These are phyloP conservation scores for Limnodromus scolopaceus DNA, from an alignment of 2,797 vertebrate genomes.

Conservation along the genomic window DNA sequence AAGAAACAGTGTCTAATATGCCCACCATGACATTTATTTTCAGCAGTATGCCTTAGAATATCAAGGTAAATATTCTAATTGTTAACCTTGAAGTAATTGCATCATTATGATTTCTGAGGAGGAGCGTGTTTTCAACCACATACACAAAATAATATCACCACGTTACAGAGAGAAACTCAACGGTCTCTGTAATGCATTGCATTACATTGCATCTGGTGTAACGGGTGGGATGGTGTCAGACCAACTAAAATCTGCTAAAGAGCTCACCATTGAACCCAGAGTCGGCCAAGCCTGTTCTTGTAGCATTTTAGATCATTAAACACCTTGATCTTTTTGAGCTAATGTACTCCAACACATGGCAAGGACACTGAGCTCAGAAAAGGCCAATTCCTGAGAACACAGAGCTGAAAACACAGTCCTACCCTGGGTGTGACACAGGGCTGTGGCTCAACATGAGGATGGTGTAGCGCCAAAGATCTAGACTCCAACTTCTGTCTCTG, in stretches of 20 bases:
- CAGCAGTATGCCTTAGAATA: background rate
- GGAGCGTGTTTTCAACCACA: background rate
- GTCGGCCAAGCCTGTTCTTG: background rate
- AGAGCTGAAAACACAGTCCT: background rate
- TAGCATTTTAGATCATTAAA: background rate
- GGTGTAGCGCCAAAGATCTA: background rate
- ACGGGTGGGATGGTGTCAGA: background rate
- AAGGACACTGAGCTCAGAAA: background rate
- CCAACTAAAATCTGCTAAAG: background rate
- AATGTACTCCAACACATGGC: background rate
- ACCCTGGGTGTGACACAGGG: background rate
- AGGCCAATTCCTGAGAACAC: background rate
- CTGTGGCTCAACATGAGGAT: background rate
- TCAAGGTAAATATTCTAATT: conserved; percentile 27
- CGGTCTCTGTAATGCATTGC: background rate
- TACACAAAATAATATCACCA: background rate
- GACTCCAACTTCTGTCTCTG: background rate
- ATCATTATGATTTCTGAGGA: background rate
- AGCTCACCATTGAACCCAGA: background rate
- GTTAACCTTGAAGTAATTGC: background rate
- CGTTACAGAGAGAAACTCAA: background rate
- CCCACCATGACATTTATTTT: background rate
- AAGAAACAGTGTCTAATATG: background rate
- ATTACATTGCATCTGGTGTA: background rate
- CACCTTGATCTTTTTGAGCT: background rate